Evolutionary conservation across 2,888 invertebrate species (phyloP).

Genomic region (Pogonocherus hispidulus): DNA sequence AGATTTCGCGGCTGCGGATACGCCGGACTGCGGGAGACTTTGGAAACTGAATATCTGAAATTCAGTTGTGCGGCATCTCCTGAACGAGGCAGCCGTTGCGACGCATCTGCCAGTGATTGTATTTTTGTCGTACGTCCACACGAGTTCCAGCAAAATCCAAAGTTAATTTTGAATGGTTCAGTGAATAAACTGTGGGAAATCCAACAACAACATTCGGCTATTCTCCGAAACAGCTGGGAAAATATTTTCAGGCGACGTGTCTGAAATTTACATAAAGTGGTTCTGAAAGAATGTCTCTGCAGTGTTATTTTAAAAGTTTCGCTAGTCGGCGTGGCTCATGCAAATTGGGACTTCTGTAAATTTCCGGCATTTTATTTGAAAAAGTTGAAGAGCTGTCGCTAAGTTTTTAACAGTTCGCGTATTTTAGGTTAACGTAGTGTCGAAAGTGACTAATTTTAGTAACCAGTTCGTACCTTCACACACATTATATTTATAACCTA

Average conservation of each 20-base stretch:
- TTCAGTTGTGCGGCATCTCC: constrained; percentile 51
- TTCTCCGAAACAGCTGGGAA: neutral
- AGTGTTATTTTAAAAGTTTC: constrained; percentile 23
- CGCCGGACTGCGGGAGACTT: constrained; percentile 48
- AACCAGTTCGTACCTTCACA: constrained; percentile 50
- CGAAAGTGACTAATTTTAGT: constrained; percentile 36
- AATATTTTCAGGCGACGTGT: neutral
- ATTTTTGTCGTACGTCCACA: constrained; percentile 15
- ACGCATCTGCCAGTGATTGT: constrained; percentile 1
- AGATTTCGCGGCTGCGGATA: constrained; percentile 45
- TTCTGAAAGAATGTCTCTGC: constrained; percentile 15
- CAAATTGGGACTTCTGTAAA: constrained; percentile 16
- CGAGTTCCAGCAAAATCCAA: neutral
- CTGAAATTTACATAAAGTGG: constrained; percentile 15
- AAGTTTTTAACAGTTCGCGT: constrained; percentile 2
- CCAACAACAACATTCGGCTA: neutral
- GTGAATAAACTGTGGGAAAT: neutral
- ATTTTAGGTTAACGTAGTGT: constrained; percentile 16
- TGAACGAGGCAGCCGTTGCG: constrained; percentile 32
- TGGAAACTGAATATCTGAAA: constrained; percentile 40
- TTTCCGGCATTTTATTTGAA: neutral
- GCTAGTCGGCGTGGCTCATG: constrained; percentile 4
- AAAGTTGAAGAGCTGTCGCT: neutral
- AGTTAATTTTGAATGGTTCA: neutral
- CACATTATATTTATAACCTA: constrained; percentile 52